Evolutionary conservation across 1,140 invertebrate species (phyloP), one percentile per base, ranked within the genome.

Genomic region (Scaptodrosophila lebanonensis): DNA sequence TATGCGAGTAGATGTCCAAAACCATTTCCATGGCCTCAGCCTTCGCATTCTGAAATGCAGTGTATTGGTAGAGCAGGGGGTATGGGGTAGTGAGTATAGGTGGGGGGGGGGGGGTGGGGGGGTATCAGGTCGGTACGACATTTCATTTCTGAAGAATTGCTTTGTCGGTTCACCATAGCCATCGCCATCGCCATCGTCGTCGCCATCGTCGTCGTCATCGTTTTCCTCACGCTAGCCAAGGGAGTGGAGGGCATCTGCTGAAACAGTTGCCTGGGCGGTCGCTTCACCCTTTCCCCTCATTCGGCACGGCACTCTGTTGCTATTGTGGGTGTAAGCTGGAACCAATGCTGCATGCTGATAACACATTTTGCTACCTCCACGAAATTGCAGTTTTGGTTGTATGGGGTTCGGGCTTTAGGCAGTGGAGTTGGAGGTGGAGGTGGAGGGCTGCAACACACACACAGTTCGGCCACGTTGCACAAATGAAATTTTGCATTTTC

Each of bases 401-500:
- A 22, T 20, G 39, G 35, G 43, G 27, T 1, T 20, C 8, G 6
- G 20, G n/a, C 17, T 16, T 13, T 25, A 11, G 42, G 36, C 12
- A 40, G 53, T 29, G 35, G 33, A 42, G 47, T 7, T 52, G 17
- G 27, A 7, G 9, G 15, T 35, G 5, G 49, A 20, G 44, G 40
- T 6, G 53, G 13, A 3, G 9, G 15, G 25, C 11, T 44, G 17
- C 11, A 18, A 29, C 52, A 25, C 52, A 18, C 25, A n/a, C 17
- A 44, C 49, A 42, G 25, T 45, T 45, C 35, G 58, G 38, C 42
- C 54, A 29, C 35, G 69, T 63, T 75, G 76, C 75, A 79, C 75
- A 79, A 79, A 82, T 82, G 75, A 82, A 82, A 82, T 82, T 82
- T 82, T 82, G 75, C 69, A 82, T 82, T 82, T 82, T 83, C 76